Percentiles rank a stretch among this genome's conserved stretches.
Evolutionary conservation across 2,113 vertebrate species (phyloP).

Genomic region (Equus quagga): DNA sequence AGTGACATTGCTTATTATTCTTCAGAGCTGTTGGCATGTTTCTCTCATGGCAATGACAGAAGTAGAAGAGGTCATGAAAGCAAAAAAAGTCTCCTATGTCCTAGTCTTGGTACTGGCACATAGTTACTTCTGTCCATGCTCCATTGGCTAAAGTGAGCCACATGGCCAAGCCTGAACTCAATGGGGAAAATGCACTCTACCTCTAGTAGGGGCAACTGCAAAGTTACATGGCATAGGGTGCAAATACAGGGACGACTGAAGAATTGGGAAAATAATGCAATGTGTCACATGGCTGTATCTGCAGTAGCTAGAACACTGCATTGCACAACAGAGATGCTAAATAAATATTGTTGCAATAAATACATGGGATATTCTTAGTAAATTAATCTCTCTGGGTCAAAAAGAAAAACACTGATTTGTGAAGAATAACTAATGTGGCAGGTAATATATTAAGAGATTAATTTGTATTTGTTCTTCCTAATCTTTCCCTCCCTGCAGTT

Average conservation of each 20-base stretch:
- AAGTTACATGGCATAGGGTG: background rate
- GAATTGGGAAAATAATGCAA: background rate
- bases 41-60: background rate
- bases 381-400: constrained; percentile 1
- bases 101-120: background rate
- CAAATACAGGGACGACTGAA: background rate
- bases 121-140: background rate
- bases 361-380: background rate
- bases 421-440: background rate
- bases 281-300: background rate
- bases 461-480: constrained; percentile 3
- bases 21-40: background rate
- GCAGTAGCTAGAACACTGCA: background rate
- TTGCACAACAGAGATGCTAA: background rate
- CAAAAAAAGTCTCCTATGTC: background rate
- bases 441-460: constrained; percentile 33
- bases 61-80: background rate
- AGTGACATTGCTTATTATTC: background rate
- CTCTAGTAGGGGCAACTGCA: background rate
- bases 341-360: constrained; percentile 25
- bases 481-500: background rate
- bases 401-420: background rate
- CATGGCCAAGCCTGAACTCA: background rate
- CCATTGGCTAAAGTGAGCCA: background rate
- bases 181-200: background rate